phyloP scores from a whole-genome alignment of 2,797 vertebrate species.

The Rachycentron canadum region DNA sequence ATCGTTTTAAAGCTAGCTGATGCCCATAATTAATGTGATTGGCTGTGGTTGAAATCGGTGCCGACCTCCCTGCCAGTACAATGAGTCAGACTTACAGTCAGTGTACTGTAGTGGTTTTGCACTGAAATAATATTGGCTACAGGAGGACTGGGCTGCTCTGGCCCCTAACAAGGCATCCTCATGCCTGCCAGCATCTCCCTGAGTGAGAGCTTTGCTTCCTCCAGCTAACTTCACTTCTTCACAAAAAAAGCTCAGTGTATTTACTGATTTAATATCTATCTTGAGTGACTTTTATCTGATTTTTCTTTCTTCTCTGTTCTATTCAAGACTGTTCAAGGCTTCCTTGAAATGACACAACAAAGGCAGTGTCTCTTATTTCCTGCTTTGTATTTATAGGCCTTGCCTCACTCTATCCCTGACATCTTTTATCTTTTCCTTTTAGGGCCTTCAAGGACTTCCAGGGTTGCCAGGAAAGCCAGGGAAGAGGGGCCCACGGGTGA shows the following conservation, averaged over 20 bases:
- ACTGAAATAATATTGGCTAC: constrained; percentile 58
- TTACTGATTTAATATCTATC: constrained; percentile 26
- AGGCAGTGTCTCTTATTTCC: constrained; percentile 5
- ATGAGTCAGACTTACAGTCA: constrained; percentile 64
- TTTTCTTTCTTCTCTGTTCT: constrained; percentile 1
- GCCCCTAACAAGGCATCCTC: constrained; percentile 52
- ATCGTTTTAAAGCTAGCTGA: constrained; percentile 81
- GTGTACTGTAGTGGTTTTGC: constrained; percentile 52
- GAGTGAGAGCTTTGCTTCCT: constrained; percentile 24
- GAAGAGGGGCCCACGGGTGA: constrained; percentile 93
- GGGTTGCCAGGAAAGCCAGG: constrained; percentile 93
- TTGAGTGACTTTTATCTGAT: constrained; percentile 13
- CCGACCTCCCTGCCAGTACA: constrained; percentile 66
- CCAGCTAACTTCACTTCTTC: constrained; percentile 12
- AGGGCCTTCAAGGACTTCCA: constrained; percentile 92
- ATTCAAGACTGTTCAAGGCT: constrained; percentile 5
- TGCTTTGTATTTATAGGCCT: constrained; percentile 8
- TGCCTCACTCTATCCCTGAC: constrained; percentile 44
- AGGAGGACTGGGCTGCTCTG: constrained; percentile 36
- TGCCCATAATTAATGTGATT: constrained; percentile 73
- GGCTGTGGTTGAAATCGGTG: constrained; percentile 64
- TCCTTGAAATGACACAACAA: constrained; percentile 10
- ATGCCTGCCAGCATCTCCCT: constrained; percentile 46
- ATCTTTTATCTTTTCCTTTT: constrained; percentile 48
- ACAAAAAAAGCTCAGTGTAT: constrained; percentile 11